Percentiles rank a stretch among this genome's conserved stretches.
phyloP scores from a whole-genome alignment of 2,113 vertebrate genomes.

The Nothobranchius kuhntae region DNA sequence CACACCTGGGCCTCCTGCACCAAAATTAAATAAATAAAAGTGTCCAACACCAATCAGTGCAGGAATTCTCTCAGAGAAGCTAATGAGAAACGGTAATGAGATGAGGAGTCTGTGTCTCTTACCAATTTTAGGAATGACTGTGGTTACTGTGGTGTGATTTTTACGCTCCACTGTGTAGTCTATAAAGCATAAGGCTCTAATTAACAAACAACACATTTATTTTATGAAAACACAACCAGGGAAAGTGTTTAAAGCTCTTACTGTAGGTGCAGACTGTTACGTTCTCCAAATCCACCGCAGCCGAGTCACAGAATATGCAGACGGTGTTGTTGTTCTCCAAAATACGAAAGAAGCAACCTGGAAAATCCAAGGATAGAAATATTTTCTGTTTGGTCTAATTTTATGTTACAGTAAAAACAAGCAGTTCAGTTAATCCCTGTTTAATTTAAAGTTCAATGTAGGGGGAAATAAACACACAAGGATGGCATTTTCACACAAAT shows the following conservation, averaged over 20 bases:
- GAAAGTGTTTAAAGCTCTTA: conserved; percentile 58
- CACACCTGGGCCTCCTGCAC: conserved; percentile 85
- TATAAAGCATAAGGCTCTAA: conserved; percentile 25
- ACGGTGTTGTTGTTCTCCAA: conserved; percentile 82
- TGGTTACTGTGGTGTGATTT: conserved; percentile 72
- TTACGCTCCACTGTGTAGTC: conserved; percentile 68
- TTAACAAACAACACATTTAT: not conserved
- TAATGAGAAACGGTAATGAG: too few species aligned
- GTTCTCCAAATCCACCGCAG: conserved; percentile 72
- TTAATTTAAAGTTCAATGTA: too few species aligned
- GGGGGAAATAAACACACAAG: too few species aligned
- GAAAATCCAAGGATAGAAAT: conserved; percentile 23
- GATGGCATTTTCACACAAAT: too few species aligned
- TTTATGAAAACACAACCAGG: not conserved
- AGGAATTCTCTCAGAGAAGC: not conserved
- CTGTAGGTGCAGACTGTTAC: conserved; percentile 82
- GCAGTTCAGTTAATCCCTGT: not conserved
- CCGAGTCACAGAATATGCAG: conserved; percentile 85
- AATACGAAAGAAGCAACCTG: conserved; percentile 86
- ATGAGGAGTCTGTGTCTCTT: conserved; percentile 34
- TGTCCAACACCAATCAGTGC: not conserved
- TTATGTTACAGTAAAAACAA: not conserved
- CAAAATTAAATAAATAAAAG: conserved; percentile 5
- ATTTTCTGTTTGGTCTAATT: not conserved
- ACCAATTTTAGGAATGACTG: conserved; percentile 78